Conservation (phyloP, 2,888 invertebrate genomes). For the Arrhopalites spinosus region DNA sequence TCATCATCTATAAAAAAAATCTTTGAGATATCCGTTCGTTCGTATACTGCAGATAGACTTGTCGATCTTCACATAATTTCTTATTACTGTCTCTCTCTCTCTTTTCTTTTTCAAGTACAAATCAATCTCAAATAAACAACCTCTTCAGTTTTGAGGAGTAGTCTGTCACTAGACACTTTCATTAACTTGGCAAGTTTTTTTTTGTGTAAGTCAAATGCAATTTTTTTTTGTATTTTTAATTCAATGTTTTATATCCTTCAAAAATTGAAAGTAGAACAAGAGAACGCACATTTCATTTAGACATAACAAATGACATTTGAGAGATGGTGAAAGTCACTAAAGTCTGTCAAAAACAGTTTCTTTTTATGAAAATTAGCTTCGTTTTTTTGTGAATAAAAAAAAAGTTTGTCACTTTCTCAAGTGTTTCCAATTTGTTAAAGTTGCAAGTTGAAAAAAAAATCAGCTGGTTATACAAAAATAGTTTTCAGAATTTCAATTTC, state of each 20-base stretch:
- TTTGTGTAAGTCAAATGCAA: too few relatives aligned
- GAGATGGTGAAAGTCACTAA: not conserved
- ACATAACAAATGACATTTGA: too few relatives aligned
- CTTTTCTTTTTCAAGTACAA: slow-evolving; percentile 13
- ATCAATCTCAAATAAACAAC: slow-evolving; percentile 8
- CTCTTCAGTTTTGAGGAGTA: not conserved
- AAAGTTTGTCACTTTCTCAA: too few relatives aligned
- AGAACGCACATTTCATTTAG: too few relatives aligned
- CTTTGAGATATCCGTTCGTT: too few relatives aligned
- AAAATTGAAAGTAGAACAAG: not conserved
- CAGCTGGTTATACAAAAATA: too few relatives aligned
- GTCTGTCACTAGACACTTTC: not conserved
- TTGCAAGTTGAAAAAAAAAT: not conserved
- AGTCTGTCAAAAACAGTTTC: not conserved
- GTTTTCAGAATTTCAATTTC: not conserved
- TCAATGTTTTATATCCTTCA: not conserved
- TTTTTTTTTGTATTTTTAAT: not conserved
- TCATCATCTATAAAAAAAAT: slow-evolving; percentile 8
- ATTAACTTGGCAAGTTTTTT: not conserved
- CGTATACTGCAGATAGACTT: too few relatives aligned
- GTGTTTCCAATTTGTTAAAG: not conserved
- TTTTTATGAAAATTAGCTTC: not conserved
- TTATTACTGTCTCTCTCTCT: slow-evolving; percentile 5
- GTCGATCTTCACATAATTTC: not conserved
- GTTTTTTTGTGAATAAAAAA: not conserved